phyloP scores from a whole-genome alignment of 2,888 invertebrate genomes.

The Endotricha flammealis region DNA sequence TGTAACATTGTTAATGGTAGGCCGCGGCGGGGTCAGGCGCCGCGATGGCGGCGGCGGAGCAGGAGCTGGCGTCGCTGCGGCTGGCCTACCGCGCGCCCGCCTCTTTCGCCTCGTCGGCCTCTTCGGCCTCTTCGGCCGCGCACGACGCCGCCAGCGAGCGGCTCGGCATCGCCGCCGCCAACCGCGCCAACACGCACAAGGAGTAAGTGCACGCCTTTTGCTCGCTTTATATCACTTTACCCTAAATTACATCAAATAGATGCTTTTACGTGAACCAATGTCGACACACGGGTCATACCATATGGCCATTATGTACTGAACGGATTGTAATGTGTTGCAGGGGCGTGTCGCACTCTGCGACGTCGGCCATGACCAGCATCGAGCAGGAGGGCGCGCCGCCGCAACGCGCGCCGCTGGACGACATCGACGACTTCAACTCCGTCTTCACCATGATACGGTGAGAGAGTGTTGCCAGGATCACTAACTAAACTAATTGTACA shows the following conservation, averaged over 20 bases:
- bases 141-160: constrained; percentile 80
- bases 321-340: no score
- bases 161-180: constrained; percentile 91
- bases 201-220: neutral
- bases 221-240: neutral
- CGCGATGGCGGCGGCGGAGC: constrained; percentile 69
- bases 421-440: constrained; percentile 67
- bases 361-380: constrained; percentile 93
- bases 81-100: constrained; percentile 87
- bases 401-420: constrained; percentile 41
- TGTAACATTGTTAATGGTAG: neutral
- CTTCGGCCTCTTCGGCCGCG: constrained; percentile 79
- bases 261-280: no score
- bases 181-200: constrained; percentile 20
- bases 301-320: neutral
- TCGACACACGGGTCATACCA: no score
- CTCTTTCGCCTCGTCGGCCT: constrained; percentile 75
- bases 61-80: constrained; percentile 84
- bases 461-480: neutral
- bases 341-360: constrained; percentile 82
- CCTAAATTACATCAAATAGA: no score
- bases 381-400: constrained; percentile 84
- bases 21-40: constrained; percentile 20
- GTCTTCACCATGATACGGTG: constrained; percentile 76
- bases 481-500: neutral